These are phyloP conservation scores for Catharus bicknelli DNA, from an alignment of 2,113 vertebrate genomes.

Conservation along the genomic window DNA sequence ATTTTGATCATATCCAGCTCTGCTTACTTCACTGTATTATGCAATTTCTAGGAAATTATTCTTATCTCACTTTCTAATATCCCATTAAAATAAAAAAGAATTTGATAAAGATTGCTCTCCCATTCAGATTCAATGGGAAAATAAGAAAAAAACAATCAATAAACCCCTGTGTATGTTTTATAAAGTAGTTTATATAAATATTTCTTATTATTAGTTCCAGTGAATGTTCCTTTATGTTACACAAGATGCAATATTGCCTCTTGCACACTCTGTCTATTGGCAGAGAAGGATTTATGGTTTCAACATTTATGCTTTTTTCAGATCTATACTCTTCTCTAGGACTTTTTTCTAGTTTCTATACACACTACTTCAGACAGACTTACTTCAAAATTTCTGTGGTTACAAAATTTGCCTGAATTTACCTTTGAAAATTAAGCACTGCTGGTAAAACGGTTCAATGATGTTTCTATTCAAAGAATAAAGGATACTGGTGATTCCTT, in stretches of 20 bases:
- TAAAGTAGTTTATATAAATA: not conserved
- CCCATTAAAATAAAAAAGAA: not conserved
- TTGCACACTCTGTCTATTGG: not conserved
- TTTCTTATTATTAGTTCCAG: not conserved
- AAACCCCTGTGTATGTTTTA: not conserved
- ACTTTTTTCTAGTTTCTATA: slow-evolving; percentile 36
- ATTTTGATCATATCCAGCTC: not conserved
- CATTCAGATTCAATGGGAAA: not conserved
- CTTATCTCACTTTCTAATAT: not conserved
- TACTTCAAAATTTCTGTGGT: not conserved
- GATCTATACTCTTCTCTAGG: slow-evolving; percentile 40
- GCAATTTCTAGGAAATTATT: not conserved
- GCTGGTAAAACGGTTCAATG: not conserved
- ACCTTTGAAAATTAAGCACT: slow-evolving; percentile 47
- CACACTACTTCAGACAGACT: not conserved
- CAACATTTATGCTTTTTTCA: slow-evolving; percentile 28
- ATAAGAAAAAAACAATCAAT: not conserved
- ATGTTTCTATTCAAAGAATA: slow-evolving; percentile 28
- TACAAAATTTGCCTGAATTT: not conserved
- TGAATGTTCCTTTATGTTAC: not conserved
- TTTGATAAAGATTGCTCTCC: not conserved
- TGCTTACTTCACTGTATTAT: not conserved
- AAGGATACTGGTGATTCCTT: slow-evolving; percentile 8
- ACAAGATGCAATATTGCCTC: not conserved
- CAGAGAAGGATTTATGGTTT: not conserved